Percentiles rank a stretch among this genome's conserved stretches.
Conservation (phyloP, 2,888 invertebrate species). For the Apamea sordens region DNA sequence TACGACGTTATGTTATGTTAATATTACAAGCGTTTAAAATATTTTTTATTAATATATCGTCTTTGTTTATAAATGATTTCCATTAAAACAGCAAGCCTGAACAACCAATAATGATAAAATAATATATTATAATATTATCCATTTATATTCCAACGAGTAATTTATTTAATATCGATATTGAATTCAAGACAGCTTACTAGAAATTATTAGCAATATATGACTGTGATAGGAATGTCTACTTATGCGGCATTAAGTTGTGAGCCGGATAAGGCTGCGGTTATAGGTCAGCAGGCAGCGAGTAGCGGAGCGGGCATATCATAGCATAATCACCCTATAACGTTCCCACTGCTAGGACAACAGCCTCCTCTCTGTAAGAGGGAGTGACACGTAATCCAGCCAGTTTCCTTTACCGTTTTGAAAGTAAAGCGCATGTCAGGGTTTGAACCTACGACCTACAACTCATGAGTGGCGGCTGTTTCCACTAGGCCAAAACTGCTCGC, state of each 20-base stretch:
- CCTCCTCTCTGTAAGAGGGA: no score
- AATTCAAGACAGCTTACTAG: constrained; percentile 58
- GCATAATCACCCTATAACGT: no score
- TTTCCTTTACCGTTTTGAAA: no score
- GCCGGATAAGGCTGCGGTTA: not conserved
- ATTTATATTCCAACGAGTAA: constrained; percentile 42
- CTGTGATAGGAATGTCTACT: constrained; percentile 55
- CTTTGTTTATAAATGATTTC: constrained; percentile 27
- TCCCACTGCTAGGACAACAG: no score
- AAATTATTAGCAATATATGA: constrained; percentile 55
- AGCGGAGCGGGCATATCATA: not conserved
- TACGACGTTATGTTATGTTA: not conserved
- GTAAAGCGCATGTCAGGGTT: no score
- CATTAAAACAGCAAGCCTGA: constrained; percentile 26
- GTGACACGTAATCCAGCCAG: no score
- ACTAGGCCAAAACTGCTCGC: no score
- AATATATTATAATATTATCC: constrained; percentile 36
- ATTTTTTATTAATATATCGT: constrained; percentile 11
- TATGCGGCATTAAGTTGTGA: constrained; percentile 48
- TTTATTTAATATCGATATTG: constrained; percentile 53
- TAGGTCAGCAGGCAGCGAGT: not conserved
- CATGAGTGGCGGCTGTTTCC: no score
- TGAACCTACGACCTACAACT: no score
- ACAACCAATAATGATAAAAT: constrained; percentile 21
- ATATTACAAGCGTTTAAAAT: constrained; percentile 1